Evolutionary conservation across 2,888 invertebrate species (phyloP), one percentile per base, ranked within the genome.

Genomic region (Drosophila neonasuta): DNA sequence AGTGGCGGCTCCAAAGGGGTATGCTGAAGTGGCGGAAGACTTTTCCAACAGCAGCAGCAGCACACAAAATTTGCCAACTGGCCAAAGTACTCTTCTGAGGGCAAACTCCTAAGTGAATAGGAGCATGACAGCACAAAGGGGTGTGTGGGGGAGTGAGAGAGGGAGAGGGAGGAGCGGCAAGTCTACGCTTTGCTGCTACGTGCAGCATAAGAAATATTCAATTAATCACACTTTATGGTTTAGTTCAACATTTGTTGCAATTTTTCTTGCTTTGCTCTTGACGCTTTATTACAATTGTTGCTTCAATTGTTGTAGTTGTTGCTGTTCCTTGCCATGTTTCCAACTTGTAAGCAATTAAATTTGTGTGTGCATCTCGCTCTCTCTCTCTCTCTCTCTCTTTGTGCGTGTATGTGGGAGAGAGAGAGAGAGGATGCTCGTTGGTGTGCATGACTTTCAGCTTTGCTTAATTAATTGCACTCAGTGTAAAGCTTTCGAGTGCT

Each of bases 201-300:
- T 70, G 68, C 77, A 74, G 77, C 82, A 82, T 79, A 76, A 84
- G 85, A 83, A 84, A 84, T 85, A 84, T 84, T 85, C 83, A 84
- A 84, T 84, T 84, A 84, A 84, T 84, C 83, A 84, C 83, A 84
- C 85, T 84, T 84, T 82, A 82, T 82, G 81, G 81, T 83, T 82
- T 83, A 80, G 80, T 85, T 85, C 79, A 84, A 85, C 83, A 84
- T 84, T 84, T 84, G 83, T 85, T 85, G 83, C 83, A 85, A 84
- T 84, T 84, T 85, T 85, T 84, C 83, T 85, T 84, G 81, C 79
- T 83, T 80, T 73, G 71, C 80, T 75, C 77, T 69, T 80, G 81
- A 78, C 74, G 81, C 81, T 83, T 83, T 81, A 83, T 81, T 81
- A 80, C 81, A 83, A 83, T 81, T 83, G 83, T 79, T 80, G 71